phyloP scores from a whole-genome alignment of 2,888 invertebrate genomes.

The Orgyia antiqua region DNA sequence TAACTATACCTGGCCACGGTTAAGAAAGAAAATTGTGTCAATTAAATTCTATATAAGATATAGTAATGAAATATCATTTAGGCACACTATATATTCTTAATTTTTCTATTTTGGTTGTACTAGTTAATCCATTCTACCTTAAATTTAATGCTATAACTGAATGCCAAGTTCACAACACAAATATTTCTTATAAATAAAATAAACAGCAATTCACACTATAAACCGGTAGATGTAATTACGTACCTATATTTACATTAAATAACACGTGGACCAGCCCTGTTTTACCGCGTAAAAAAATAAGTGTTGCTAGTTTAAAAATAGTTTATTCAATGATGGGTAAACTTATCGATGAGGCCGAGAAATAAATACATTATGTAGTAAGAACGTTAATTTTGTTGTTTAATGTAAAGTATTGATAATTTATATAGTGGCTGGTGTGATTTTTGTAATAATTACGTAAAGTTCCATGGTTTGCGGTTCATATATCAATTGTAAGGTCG shows the following conservation, averaged over 20 bases:
- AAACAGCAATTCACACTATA: constrained; percentile 18
- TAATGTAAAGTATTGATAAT: constrained; percentile 8
- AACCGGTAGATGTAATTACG: constrained; percentile 32
- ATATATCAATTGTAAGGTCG: constrained; percentile 4
- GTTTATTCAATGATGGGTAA: constrained; percentile 25
- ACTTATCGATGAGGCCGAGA: constrained; percentile 17
- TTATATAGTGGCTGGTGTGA: constrained; percentile 14
- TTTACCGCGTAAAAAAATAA: constrained; percentile 28
- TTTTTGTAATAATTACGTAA: constrained; percentile 13
- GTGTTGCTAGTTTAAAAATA: constrained; percentile 36
- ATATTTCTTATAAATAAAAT: constrained; percentile 31
- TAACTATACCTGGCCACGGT: too few relatives aligned
- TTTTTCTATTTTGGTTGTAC: constrained; percentile 6
- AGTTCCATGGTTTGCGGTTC: constrained; percentile 5
- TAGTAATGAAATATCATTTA: too few relatives aligned
- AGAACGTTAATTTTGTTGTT: constrained; percentile 16
- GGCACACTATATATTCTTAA: too few relatives aligned
- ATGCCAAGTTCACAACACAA: constrained; percentile 35
- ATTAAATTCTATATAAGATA: too few relatives aligned
- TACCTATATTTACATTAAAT: constrained; percentile 47
- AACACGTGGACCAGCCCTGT: constrained; percentile 26
- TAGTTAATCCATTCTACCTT: constrained; percentile 11
- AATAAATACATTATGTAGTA: constrained; percentile 21
- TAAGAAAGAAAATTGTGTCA: too few relatives aligned
- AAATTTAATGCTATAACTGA: constrained; percentile 13